A percentile compares a stretch with the other conserved stretches of the same genome.
Evolutionary conservation across 2,888 invertebrate species (phyloP).

Genomic region (Anthophora plumipes): DNA sequence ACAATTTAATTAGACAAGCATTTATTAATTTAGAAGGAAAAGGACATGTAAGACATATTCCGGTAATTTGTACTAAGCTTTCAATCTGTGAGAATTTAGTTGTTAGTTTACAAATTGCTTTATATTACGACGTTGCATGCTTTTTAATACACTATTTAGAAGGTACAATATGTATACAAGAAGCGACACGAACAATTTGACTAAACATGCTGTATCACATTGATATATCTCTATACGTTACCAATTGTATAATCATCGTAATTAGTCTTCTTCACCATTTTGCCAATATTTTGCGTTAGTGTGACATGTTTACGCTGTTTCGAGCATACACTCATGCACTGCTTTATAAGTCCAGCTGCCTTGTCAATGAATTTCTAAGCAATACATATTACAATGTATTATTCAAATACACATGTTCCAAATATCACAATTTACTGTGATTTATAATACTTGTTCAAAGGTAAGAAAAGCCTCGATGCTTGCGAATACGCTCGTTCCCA

Average conservation of each 20-base stretch:
- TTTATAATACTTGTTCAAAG: conserved; percentile 89
- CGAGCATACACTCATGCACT: conserved; percentile 92
- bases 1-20: too few relatives aligned
- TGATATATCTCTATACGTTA: conserved; percentile 59
- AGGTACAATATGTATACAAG: conserved; percentile 47
- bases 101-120: background rate
- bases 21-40: background rate
- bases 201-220: conserved; percentile 2
- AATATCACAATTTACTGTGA: conserved; percentile 3
- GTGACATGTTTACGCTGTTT: conserved; percentile 89
- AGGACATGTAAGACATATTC: too few relatives aligned
- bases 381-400: conserved; percentile 39
- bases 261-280: conserved; percentile 91
- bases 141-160: background rate
- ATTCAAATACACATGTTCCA: conserved; percentile 26
- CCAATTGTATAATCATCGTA: conserved; percentile 91
- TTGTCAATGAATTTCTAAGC: conserved; percentile 88
- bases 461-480: conserved; percentile 97
- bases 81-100: background rate
- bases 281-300: conserved; percentile 92
- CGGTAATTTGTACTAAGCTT: background rate
- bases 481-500: conserved; percentile 94
- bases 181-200: conserved; percentile 5
- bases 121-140: background rate
- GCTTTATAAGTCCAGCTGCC: conserved; percentile 91